Percentiles rank a stretch among this genome's conserved stretches.
phyloP scores from a whole-genome alignment of 2,888 invertebrate species.

The Xestoiulus laeticollis region DNA sequence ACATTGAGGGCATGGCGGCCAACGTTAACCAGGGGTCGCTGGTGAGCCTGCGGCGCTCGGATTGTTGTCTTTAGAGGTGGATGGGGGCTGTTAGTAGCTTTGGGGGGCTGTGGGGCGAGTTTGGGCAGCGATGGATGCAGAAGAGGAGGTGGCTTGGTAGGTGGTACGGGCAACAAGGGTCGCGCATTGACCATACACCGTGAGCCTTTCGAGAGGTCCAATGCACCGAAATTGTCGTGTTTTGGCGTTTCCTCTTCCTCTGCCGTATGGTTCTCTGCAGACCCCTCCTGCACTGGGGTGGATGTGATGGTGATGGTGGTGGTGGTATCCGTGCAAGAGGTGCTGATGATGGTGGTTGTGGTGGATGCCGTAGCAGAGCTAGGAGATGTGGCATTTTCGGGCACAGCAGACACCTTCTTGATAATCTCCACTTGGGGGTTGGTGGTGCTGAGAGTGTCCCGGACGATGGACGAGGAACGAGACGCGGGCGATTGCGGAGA shows the following conservation, averaged over 20 bases:
- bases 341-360: slow-evolving; percentile 46
- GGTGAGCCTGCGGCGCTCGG: neutral
- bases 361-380: neutral
- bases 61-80: neutral
- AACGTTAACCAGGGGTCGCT: neutral
- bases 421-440: slow-evolving; percentile 52
- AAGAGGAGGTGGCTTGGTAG: neutral
- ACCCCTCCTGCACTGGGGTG: neutral
- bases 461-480: slow-evolving; percentile 8
- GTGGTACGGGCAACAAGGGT: neutral
- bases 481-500: neutral
- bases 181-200: neutral
- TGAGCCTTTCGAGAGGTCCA: slow-evolving; percentile 44
- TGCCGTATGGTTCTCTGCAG: neutral
- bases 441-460: slow-evolving; percentile 46
- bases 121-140: neutral
- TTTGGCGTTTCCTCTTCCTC: slow-evolving; percentile 47
- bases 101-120: neutral
- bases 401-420: slow-evolving; percentile 40
- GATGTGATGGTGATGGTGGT: slow-evolving; percentile 50
- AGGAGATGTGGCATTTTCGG: neutral
- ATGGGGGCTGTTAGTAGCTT: neutral
- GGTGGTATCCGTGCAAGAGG: slow-evolving; percentile 39
- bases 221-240: slow-evolving; percentile 49
- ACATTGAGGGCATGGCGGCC: neutral